A percentile compares a stretch with the other conserved stretches of the same genome.
These are phyloP conservation scores for Leptopilina boulardi DNA, from an alignment of 1,140 invertebrate genomes.

Conservation along the genomic window DNA sequence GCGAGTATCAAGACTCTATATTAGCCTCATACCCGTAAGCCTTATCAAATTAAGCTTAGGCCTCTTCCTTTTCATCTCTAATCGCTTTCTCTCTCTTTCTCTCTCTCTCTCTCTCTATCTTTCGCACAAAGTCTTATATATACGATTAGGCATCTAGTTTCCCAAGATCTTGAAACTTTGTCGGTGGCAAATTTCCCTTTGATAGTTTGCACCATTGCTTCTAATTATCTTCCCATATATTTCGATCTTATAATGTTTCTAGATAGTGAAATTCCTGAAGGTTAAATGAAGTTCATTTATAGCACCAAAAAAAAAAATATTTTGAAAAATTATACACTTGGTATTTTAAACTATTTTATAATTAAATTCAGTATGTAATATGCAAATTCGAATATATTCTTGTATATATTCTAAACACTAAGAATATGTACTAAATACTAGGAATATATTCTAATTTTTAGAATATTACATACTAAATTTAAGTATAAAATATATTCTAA, in stretches of 20 bases:
- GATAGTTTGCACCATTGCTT: slow-evolving; percentile 40
- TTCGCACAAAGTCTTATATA: neutral
- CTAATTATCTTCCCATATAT: slow-evolving; percentile 28
- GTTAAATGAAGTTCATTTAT: neutral
- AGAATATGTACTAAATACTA: no score
- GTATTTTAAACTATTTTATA: no score
- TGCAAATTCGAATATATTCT: no score
- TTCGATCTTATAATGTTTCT: neutral
- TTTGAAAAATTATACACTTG: no score
- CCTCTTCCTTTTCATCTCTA: slow-evolving; percentile 32
- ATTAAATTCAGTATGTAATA: no score
- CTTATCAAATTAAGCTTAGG: slow-evolving; percentile 54
- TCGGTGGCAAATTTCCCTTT: slow-evolving; percentile 35
- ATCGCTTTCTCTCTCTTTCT: slow-evolving; percentile 10
- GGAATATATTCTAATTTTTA: no score
- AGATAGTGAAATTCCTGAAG: neutral
- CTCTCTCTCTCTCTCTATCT: slow-evolving; percentile 32
- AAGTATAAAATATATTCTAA: no score
- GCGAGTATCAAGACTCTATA: slow-evolving; percentile 48
- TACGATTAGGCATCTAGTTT: slow-evolving; percentile 10
- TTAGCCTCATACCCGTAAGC: slow-evolving; percentile 49
- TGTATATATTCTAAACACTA: no score
- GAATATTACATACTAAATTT: no score
- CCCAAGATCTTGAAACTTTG: slow-evolving; percentile 39
- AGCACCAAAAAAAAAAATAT: no score